A percentile compares a stretch with the other conserved stretches of the same genome.
These are phyloP conservation scores for Fragum whitleyi DNA, from an alignment of 2,888 invertebrate genomes.

Conservation along the genomic window DNA sequence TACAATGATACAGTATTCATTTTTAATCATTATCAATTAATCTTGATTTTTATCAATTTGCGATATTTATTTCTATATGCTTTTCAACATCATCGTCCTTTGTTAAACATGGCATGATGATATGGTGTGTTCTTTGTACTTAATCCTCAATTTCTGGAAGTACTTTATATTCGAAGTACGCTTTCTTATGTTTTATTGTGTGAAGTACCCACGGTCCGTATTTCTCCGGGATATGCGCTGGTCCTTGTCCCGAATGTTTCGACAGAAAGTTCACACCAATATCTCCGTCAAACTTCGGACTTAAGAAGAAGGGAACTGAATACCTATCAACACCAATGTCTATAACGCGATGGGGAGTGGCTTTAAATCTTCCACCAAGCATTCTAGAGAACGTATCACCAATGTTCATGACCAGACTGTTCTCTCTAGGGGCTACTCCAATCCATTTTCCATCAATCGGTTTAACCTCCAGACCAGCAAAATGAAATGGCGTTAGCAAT, in stretches of 20 bases:
- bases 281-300: conserved; percentile 65
- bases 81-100: too few species aligned
- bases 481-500: conserved; percentile 64
- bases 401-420: conserved; percentile 72
- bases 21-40: too few species aligned
- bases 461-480: conserved; percentile 64
- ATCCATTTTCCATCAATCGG: conserved; percentile 59
- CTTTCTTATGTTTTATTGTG: conserved; percentile 56
- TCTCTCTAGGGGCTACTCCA: conserved; percentile 60
- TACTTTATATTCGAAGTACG: conserved; percentile 69
- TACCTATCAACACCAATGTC: conserved; percentile 64
- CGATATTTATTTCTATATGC: too few species aligned
- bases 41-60: too few species aligned
- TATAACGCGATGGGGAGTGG: conserved; percentile 69
- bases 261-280: conserved; percentile 60
- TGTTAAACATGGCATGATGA: too few species aligned
- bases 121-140: too few species aligned
- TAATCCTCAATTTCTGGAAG: conserved; percentile 63
- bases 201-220: conserved; percentile 56
- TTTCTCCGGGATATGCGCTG: conserved; percentile 47
- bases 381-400: conserved; percentile 70
- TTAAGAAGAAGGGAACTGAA: conserved; percentile 71
- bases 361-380: conserved; percentile 68
- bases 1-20: too few species aligned
- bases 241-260: conserved; percentile 39